These are phyloP conservation scores for Poecilia gillii DNA, from an alignment of 2,797 vertebrate species.

Conservation along the genomic window DNA sequence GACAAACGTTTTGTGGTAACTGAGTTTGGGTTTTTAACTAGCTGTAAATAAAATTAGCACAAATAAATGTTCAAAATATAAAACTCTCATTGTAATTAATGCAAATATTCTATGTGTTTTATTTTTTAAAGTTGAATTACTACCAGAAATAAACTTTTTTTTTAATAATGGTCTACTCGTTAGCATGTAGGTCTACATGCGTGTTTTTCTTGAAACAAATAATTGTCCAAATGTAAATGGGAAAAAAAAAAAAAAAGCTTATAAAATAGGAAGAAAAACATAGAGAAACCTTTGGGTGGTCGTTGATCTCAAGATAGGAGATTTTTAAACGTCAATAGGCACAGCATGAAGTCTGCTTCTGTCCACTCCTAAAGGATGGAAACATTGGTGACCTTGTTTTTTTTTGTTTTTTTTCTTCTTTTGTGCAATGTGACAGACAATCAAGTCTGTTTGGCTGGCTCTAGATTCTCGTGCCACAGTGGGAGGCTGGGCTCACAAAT, in stretches of 20 bases:
- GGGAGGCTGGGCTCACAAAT: not conserved
- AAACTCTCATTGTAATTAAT: not conserved
- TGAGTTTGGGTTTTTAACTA: not conserved
- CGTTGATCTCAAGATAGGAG: not conserved
- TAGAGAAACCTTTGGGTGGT: not conserved
- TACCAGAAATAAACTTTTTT: not conserved
- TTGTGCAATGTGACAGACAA: slow-evolving; percentile 17
- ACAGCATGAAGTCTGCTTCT: not conserved
- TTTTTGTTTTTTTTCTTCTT: not conserved
- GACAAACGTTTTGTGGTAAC: not conserved
- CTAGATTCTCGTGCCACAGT: not conserved
- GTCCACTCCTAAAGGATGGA: not conserved
- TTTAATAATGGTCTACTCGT: not conserved
- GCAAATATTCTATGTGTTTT: not conserved
- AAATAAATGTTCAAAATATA: not conserved
- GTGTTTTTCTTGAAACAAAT: not conserved
- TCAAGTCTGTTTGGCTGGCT: slow-evolving; percentile 12
- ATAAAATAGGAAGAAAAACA: not conserved
- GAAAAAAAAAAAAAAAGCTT: not conserved
- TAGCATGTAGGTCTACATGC: not conserved
- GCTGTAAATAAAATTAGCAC: not conserved
- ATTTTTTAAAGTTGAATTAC: not conserved
- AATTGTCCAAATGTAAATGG: not conserved
- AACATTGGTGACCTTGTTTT: slow-evolving; percentile 5
- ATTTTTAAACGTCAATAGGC: not conserved